These are phyloP conservation scores for Callyntrura sp. DNA, from an alignment of 2,888 invertebrate species.

Conservation along the genomic window DNA sequence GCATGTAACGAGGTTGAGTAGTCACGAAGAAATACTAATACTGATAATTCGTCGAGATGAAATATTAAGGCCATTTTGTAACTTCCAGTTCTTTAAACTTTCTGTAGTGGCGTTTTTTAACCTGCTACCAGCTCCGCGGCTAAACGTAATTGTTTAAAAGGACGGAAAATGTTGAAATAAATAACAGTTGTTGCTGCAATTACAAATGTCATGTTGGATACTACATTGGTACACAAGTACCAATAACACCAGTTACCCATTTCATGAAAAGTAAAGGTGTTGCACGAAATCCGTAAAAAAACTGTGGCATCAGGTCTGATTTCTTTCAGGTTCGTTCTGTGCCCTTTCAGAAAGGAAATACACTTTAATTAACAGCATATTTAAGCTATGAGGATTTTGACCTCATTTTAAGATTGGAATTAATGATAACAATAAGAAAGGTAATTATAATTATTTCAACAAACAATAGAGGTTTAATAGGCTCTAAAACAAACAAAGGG, in stretches of 20 bases:
- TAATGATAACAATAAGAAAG: background rate
- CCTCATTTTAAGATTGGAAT: background rate
- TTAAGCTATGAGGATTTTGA: background rate
- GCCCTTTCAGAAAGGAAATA: background rate
- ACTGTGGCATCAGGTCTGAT: conserved; percentile 41
- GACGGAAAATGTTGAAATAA: conserved; percentile 16
- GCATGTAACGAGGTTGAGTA: background rate
- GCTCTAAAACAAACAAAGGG: background rate
- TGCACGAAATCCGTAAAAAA: background rate
- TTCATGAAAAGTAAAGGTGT: conserved; percentile 44
- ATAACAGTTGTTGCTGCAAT: conserved; percentile 40
- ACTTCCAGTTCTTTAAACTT: conserved; percentile 5
- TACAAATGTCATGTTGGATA: conserved; percentile 1
- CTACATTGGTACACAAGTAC: background rate
- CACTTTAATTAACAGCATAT: background rate
- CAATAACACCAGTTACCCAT: background rate
- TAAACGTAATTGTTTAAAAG: conserved; percentile 40
- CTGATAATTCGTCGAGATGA: background rate
- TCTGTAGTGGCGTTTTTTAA: background rate
- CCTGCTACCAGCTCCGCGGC: background rate
- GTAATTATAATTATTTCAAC: background rate
- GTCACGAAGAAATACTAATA: background rate
- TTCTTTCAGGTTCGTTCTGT: background rate
- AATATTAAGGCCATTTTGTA: background rate
- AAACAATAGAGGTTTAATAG: background rate